Conservation (phyloP, 2,113 vertebrate species). For the Dendrocopos noguchii region DNA sequence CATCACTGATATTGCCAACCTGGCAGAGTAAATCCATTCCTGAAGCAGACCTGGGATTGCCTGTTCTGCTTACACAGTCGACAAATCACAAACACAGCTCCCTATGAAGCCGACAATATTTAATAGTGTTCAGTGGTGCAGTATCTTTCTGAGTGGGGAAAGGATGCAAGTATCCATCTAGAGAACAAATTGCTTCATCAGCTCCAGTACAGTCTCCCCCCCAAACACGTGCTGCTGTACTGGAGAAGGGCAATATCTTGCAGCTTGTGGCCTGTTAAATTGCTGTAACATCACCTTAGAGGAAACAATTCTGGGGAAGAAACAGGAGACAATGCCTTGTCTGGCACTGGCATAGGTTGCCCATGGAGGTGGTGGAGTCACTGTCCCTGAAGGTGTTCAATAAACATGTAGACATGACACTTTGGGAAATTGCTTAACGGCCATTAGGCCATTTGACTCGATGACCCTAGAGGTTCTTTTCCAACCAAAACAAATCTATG, state of each 20-base stretch:
- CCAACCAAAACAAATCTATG: neutral
- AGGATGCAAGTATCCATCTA: neutral
- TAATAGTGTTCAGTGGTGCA: neutral
- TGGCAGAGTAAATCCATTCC: neutral
- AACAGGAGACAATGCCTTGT: no score
- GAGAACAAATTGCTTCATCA: neutral
- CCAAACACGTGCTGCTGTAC: neutral
- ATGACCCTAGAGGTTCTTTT: no score
- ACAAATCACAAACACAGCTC: conserved; percentile 2
- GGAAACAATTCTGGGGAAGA: neutral
- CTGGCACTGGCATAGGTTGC: no score
- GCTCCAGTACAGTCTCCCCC: neutral
- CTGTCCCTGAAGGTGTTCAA: no score
- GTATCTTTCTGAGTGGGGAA: neutral
- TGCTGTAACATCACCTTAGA: neutral
- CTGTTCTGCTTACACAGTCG: neutral
- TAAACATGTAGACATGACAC: no score
- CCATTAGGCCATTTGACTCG: no score
- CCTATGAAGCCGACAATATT: neutral
- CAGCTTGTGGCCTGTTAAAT: neutral
- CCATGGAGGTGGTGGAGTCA: no score
- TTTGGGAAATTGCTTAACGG: no score
- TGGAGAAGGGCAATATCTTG: neutral
- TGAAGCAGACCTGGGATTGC: neutral
- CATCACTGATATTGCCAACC: neutral